phyloP scores from a whole-genome alignment of 2,797 vertebrate genomes.

The Staurois parvus region DNA sequence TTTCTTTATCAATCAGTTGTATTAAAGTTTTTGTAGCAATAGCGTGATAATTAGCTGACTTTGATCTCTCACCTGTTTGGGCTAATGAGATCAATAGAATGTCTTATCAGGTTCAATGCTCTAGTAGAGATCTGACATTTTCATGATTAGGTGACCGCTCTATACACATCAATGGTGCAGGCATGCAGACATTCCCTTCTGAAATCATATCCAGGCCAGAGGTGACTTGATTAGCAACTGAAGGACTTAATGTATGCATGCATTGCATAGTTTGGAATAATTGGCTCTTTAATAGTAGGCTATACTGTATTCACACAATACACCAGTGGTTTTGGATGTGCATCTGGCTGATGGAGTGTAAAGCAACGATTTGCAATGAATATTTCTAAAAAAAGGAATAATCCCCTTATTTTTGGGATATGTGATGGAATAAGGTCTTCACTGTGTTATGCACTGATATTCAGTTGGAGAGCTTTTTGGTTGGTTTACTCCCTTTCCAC shows the following conservation, averaged over 20 bases:
- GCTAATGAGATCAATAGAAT: not conserved
- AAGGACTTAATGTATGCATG: not conserved
- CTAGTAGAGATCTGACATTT: not conserved
- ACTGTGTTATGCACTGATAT: too few species aligned
- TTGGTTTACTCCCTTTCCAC: too few species aligned
- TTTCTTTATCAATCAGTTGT: not conserved
- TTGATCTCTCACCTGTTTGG: not conserved
- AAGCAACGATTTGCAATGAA: too few species aligned
- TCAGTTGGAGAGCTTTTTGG: too few species aligned
- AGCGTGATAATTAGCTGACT: not conserved
- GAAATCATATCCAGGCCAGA: not conserved
- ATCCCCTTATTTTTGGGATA: too few species aligned
- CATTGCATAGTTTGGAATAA: too few species aligned
- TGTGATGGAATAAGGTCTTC: too few species aligned
- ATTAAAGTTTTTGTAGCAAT: not conserved
- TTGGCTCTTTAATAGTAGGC: too few species aligned
- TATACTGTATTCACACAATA: too few species aligned
- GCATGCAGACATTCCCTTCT: not conserved
- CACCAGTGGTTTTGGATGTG: too few species aligned
- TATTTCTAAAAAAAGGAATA: too few species aligned
- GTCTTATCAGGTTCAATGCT: not conserved
- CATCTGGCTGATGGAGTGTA: too few species aligned
- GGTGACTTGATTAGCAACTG: not conserved
- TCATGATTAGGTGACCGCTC: not conserved
- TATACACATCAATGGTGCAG: not conserved